Conservation (phyloP, 2,797 vertebrate genomes). For the Gallinago nigripennis region DNA sequence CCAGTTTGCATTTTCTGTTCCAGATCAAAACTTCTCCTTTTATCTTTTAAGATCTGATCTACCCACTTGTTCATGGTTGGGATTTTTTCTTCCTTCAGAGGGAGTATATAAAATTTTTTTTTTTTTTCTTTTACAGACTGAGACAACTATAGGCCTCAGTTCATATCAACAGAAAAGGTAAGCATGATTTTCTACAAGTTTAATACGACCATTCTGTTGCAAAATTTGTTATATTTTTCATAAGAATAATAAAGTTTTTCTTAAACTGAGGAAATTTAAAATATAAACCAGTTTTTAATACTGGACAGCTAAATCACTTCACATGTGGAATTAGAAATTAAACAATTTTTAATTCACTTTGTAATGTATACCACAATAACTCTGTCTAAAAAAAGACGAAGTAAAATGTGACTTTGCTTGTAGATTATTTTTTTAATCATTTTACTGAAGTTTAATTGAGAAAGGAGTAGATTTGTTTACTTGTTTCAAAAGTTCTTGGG, state of each 20-base stretch:
- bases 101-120: background rate
- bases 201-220: background rate
- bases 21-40: background rate
- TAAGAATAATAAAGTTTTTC: background rate
- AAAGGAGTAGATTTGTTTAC: background rate
- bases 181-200: constrained; percentile 14
- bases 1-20: background rate
- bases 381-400: background rate
- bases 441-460: background rate
- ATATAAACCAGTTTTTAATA: background rate
- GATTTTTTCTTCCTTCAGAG: accelerated
- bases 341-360: background rate
- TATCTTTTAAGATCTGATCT: background rate
- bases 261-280: background rate
- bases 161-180: constrained; percentile 99
- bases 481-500: background rate
- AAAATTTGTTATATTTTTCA: background rate
- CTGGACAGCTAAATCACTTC: background rate
- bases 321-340: background rate
- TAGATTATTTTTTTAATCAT: background rate
- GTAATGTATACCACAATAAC: background rate
- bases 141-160: constrained; percentile 93
- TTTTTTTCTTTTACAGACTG: constrained; percentile 83
- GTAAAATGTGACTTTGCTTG: background rate
- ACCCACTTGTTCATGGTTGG: background rate